Evolutionary conservation across 2,797 vertebrate genomes (phyloP).

Genomic region (Chaunax sp.): DNA sequence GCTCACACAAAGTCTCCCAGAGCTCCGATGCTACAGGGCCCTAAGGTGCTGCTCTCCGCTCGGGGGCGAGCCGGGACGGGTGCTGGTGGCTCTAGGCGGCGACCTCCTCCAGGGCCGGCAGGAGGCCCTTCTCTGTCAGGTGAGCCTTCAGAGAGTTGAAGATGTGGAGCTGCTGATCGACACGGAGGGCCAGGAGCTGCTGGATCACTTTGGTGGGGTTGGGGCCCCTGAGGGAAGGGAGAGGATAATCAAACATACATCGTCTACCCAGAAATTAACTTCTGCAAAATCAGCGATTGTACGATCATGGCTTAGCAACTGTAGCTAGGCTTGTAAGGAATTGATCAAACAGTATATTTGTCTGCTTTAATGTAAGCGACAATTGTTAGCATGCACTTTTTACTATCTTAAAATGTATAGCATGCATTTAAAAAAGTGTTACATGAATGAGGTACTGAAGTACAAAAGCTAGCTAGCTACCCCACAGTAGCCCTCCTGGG

Average conservation of each 20-base stretch:
- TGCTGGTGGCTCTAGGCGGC: slow-evolving; percentile 62
- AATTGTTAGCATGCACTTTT: neutral
- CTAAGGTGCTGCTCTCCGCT: slow-evolving; percentile 29
- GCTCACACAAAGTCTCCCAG: slow-evolving; percentile 47
- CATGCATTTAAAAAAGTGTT: no score
- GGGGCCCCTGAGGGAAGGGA: slow-evolving; percentile 86
- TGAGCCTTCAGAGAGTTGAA: slow-evolving; percentile 95
- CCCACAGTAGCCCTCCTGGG: neutral
- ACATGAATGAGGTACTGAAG: neutral
- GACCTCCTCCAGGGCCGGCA: slow-evolving; percentile 81
- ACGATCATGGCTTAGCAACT: neutral
- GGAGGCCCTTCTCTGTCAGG: slow-evolving; percentile 90
- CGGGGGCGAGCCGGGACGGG: slow-evolving; percentile 7
- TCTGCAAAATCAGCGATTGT: no score
- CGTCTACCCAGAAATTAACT: neutral
- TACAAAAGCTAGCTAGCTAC: neutral
- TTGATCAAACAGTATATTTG: neutral
- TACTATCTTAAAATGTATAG: no score
- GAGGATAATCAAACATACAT: neutral
- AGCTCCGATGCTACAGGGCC: slow-evolving; percentile 18
- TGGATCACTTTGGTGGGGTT: slow-evolving; percentile 96
- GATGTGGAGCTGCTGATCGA: slow-evolving; percentile 96
- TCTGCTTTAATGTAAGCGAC: neutral
- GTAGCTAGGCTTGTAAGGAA: neutral
- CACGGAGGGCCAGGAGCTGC: slow-evolving; percentile 94